phyloP scores from a whole-genome alignment of 2,113 vertebrate species.

The Macrotus californicus region DNA sequence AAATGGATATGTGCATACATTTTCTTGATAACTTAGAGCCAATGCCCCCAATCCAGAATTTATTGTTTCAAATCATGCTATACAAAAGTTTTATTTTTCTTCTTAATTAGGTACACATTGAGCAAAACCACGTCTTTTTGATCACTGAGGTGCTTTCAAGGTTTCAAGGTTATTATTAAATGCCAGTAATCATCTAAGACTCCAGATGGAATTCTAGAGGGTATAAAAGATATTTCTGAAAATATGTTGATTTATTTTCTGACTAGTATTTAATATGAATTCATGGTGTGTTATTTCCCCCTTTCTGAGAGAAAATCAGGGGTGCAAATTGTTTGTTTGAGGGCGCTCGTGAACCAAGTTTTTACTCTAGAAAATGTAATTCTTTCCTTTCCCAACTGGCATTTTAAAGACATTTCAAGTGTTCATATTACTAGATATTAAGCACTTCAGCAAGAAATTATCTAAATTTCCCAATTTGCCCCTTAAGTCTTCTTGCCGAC shows the following conservation, averaged over 20 bases:
- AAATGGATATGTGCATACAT: background rate
- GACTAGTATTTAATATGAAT: slow-evolving; percentile 22
- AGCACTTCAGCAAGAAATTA: slow-evolving; percentile 67
- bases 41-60: background rate
- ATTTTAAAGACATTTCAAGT: slow-evolving; percentile 65
- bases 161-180: background rate
- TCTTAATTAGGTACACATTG: background rate
- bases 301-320: slow-evolving; percentile 3
- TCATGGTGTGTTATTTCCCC: background rate
- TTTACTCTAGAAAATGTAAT: slow-evolving; percentile 44
- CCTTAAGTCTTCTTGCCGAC: slow-evolving; percentile 56
- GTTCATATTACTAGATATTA: slow-evolving; percentile 63
- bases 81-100: background rate
- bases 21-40: background rate
- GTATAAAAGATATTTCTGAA: background rate
- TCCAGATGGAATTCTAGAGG: background rate
- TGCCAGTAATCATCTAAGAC: background rate
- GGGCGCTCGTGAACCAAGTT: slow-evolving; percentile 33
- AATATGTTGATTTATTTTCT: background rate
- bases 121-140: slow-evolving; percentile 5
- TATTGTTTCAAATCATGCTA: background rate
- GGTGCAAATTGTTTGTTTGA: slow-evolving; percentile 1
- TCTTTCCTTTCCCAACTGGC: slow-evolving; percentile 50
- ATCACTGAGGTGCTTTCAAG: background rate
- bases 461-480: slow-evolving; percentile 69